phyloP scores from a whole-genome alignment of 2,113 vertebrate genomes.

The Egretta garzetta region DNA sequence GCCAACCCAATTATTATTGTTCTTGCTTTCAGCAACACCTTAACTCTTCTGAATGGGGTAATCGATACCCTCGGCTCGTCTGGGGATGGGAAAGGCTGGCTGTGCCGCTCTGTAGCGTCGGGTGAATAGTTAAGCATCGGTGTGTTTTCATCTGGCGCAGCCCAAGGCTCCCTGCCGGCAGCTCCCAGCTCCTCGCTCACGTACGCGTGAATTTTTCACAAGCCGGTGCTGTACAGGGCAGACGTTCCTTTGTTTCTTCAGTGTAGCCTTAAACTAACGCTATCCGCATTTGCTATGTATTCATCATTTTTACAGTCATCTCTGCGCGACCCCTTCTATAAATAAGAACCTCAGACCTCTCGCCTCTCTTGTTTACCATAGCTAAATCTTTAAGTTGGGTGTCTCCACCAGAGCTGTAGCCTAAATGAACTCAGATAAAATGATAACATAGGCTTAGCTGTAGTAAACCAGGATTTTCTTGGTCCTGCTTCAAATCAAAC shows the following conservation, averaged over 20 bases:
- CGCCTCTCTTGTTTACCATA: not conserved
- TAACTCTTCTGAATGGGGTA: not conserved
- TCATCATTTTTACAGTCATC: conserved; percentile 6
- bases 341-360: conserved; percentile 23
- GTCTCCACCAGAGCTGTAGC: not conserved
- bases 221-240: conserved; percentile 2
- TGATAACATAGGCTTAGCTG: not conserved
- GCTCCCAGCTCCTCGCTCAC: not conserved
- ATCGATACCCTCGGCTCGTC: not conserved
- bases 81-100: not conserved
- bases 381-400: conserved; percentile 12
- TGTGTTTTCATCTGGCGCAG: not conserved
- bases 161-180: not conserved
- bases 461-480: conserved; percentile 8
- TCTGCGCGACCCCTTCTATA: not conserved
- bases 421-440: conserved; percentile 14
- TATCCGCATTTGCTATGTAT: not conserved
- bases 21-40: not conserved
- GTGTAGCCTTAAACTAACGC: not conserved
- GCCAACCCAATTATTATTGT: not conserved
- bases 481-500: not conserved
- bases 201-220: not conserved
- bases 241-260: conserved; percentile 27
- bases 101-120: not conserved
- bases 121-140: not conserved